Percentiles rank a stretch among this genome's conserved stretches.
Conservation (phyloP, 2,113 vertebrate genomes). For the Phylloscopus trochilus region DNA sequence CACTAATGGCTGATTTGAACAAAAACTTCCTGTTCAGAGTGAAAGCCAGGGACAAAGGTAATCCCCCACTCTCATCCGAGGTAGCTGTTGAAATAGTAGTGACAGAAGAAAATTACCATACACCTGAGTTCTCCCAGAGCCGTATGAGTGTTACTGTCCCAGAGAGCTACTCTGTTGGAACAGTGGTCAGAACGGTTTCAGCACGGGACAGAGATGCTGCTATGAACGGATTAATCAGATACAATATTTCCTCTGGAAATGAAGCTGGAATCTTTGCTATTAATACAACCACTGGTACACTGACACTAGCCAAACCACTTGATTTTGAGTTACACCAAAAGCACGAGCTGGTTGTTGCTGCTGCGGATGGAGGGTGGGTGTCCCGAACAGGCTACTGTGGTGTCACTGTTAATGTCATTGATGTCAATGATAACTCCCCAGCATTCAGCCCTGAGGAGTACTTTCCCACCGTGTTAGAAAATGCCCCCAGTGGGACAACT, state of each 20-base stretch:
- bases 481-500: constrained; percentile 93
- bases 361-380: constrained; percentile 92
- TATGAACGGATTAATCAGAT: constrained; percentile 88
- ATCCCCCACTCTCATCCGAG: constrained; percentile 84
- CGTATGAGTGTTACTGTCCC: constrained; percentile 84
- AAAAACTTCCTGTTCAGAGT: constrained; percentile 83
- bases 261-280: constrained; percentile 84
- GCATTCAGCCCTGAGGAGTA: constrained; percentile 86
- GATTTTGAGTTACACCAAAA: constrained; percentile 88
- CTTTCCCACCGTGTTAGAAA: constrained; percentile 89
- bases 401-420: constrained; percentile 83
- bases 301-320: constrained; percentile 82
- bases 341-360: constrained; percentile 87
- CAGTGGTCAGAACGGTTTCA: constrained; percentile 83
- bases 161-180: constrained; percentile 84
- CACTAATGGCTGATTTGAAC: constrained; percentile 84
- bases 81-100: constrained; percentile 82
- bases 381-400: constrained; percentile 87
- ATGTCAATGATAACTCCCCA: constrained; percentile 95
- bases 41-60: constrained; percentile 89
- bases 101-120: constrained; percentile 95
- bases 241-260: constrained; percentile 89
- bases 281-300: constrained; percentile 84
- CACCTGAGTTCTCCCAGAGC: constrained; percentile 93
- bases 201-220: constrained; percentile 91